Percentiles rank a stretch among this genome's conserved stretches.
phyloP scores from a whole-genome alignment of 2,888 invertebrate genomes.

The Periphyllus acericola region DNA sequence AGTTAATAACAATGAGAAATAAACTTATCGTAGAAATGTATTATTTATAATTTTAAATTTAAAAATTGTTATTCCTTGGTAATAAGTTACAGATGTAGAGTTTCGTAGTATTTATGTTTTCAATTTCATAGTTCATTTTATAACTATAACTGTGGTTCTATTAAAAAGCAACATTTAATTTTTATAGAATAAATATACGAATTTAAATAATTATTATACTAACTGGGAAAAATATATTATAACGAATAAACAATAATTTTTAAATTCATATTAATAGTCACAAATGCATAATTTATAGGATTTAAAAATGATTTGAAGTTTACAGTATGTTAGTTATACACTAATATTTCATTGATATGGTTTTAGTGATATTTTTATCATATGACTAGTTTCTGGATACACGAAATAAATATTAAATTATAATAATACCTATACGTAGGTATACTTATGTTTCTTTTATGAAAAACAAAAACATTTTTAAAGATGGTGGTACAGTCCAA shows the following conservation, averaged over 20 bases:
- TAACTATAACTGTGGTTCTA: neutral
- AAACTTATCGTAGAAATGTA: slow-evolving; percentile 35
- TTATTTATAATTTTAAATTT: slow-evolving; percentile 28
- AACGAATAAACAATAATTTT: neutral
- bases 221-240: neutral
- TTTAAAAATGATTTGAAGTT: neutral
- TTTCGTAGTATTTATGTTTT: neutral
- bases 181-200: neutral
- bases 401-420: too few relatives aligned
- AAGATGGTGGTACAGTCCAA: too few relatives aligned
- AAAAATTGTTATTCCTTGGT: neutral
- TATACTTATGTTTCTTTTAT: too few relatives aligned
- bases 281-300: neutral
- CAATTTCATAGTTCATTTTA: neutral
- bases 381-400: too few relatives aligned
- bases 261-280: neutral
- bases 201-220: neutral
- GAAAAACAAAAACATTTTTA: too few relatives aligned
- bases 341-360: too few relatives aligned
- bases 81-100: neutral
- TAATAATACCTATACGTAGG: too few relatives aligned
- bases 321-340: too few relatives aligned
- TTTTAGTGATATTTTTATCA: too few relatives aligned
- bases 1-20: slow-evolving; percentile 28
- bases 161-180: neutral